Evolutionary conservation across 2,797 vertebrate genomes (phyloP), one percentile per base, ranked within the genome.

Genomic region (Parauchenoglanis ngamensis): DNA sequence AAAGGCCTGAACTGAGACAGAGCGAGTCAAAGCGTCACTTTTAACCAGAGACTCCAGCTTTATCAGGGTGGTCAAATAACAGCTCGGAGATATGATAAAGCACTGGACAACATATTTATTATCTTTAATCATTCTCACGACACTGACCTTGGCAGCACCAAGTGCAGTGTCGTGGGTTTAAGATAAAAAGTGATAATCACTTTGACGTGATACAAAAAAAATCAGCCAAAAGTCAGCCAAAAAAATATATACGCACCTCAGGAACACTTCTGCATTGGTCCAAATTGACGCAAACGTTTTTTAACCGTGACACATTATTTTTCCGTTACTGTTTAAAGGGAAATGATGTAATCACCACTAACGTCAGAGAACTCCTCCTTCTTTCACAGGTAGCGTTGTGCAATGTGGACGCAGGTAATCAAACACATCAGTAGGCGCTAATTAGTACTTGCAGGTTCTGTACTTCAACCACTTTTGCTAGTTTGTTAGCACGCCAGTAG

Each of bases 1-100:
- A 85, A 82, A 82, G 54, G 75, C 76, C 76, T 85, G 67, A 67
- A 75, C 67, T 54, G 40, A 54, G 73, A 68, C 25, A 56, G 17
- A 46, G 28, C 28, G 70, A 49, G 35, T 31, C 65, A 25, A 68
- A 72, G 49, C 67, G 4, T 75, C 56, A 65, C 44, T 85, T 61
- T 79, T 40, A 77, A 65, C 52, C 61, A 35, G 17, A 15, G 28
- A 54, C 4, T 46, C n/a, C 54, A 54, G n/a, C 31, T 54, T 78
- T 28, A 67, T 8, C 81, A 28, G 13, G 6, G 12, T n/a, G 13
- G 1, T 11, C 28, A 25, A 7, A 13, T 31, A 57, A 85, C 61
- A 79, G 25, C 57, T 46, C 23, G n/a, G 12, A 76, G 46, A 76
- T 44, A 21, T 44, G 12, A 23, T 12, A 57, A 79, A 11, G 8